A percentile compares a stretch with the other conserved stretches of the same genome.
phyloP scores from a whole-genome alignment of 1,140 invertebrate genomes.

The Atta cephalotes region DNA sequence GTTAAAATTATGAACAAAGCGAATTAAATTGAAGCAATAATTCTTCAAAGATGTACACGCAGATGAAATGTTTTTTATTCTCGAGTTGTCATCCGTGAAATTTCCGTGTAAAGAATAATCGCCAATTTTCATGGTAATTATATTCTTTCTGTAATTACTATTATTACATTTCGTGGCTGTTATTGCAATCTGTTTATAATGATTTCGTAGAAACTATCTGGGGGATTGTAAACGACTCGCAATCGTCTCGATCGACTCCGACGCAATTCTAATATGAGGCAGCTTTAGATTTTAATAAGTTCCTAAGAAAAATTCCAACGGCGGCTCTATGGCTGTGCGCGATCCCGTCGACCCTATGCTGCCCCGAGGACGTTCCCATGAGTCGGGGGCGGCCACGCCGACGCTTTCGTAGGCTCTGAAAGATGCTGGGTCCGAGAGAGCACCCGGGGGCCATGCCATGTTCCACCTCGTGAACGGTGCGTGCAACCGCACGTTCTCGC shows the following conservation, averaged over 20 bases:
- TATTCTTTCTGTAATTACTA: background rate
- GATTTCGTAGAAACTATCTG: slow-evolving; percentile 23
- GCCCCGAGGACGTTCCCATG: slow-evolving; percentile 83
- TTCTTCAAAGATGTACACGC: background rate
- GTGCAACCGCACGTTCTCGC: slow-evolving; percentile 73
- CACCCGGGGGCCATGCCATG: slow-evolving; percentile 66
- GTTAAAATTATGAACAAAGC: background rate
- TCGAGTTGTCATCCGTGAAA: background rate
- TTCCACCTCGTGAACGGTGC: slow-evolving; percentile 71
- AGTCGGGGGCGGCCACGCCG: slow-evolving; percentile 81
- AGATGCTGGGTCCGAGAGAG: slow-evolving; percentile 58
- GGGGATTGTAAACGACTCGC: slow-evolving; percentile 7
- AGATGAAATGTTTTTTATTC: background rate
- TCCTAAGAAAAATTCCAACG: slow-evolving; percentile 57
- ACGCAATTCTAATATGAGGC: slow-evolving; percentile 45
- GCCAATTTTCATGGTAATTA: slow-evolving; percentile 11
- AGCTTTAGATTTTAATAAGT: slow-evolving; percentile 51
- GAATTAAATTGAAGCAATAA: background rate
- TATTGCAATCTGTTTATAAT: slow-evolving; percentile 19
- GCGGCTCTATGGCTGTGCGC: slow-evolving; percentile 34
- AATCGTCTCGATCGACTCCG: slow-evolving; percentile 14
- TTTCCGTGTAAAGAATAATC: background rate
- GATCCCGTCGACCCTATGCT: slow-evolving; percentile 61
- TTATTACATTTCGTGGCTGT: background rate
- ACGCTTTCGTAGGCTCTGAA: slow-evolving; percentile 55